Percentiles rank a stretch among this genome's conserved stretches.
phyloP scores from a whole-genome alignment of 2,113 vertebrate species.

The Prinia subflava region DNA sequence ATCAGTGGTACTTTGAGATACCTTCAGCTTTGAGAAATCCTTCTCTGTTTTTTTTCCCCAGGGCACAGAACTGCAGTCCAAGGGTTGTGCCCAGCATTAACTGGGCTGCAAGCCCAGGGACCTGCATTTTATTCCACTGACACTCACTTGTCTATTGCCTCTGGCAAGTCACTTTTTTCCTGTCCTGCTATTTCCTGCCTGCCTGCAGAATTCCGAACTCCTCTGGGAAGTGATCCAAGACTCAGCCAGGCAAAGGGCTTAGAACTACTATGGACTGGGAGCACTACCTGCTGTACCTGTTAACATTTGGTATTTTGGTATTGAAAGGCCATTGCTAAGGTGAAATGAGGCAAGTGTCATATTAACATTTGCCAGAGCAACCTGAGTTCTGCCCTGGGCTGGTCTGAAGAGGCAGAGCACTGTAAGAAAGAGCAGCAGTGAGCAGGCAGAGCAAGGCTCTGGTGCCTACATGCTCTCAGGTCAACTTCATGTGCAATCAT shows the following conservation, averaged over 20 bases:
- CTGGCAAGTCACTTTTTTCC: neutral
- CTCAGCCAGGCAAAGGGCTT: neutral
- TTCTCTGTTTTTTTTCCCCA: neutral
- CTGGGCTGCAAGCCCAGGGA: neutral
- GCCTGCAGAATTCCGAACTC: neutral
- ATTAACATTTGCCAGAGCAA: neutral
- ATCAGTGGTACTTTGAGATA: neutral
- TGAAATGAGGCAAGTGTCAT: neutral
- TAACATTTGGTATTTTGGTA: neutral
- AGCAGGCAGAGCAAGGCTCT: neutral
- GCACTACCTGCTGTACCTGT: neutral
- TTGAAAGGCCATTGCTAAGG: neutral
- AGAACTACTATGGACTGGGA: neutral
- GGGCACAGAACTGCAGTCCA: neutral
- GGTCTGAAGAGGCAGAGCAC: neutral
- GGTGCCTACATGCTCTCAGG: neutral
- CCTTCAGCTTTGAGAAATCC: neutral
- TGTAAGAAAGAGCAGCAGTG: neutral
- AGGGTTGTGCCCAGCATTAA: neutral
- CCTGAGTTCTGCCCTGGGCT: neutral
- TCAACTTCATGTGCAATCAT: neutral
- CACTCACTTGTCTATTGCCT: fast-evolving
- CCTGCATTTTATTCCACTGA: neutral
- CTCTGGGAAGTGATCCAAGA: neutral
- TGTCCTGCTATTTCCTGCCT: neutral